Evolutionary conservation across 2,113 vertebrate species (phyloP), one percentile per base, ranked within the genome.

Genomic region (Perca fluviatilis): DNA sequence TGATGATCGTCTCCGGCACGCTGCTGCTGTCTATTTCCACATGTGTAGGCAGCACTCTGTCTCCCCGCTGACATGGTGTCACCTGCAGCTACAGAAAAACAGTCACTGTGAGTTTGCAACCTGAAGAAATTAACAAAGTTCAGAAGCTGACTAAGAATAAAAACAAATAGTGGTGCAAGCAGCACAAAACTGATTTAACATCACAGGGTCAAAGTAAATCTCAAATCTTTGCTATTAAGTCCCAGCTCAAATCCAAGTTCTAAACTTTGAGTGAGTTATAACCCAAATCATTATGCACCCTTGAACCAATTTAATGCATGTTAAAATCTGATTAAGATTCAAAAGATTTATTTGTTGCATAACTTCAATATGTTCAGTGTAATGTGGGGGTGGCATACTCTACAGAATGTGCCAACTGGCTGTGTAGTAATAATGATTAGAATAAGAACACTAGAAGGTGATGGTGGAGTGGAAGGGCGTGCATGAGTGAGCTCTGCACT

Each of bases 21-120:
- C 43, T 93, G 81, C 46, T 93, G 40, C 16, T 92, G 86, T 86
- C 36, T 54, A 21, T 15, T 83, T 56, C 82, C 80, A 74, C 87
- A 71, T 0, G 50, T 58, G 6, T 82, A 80, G 63, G 86, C 79
- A 1, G 77, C 65, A 73, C 63, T 90, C 56, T 61, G 71, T 1
- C 30, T 33, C 70, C 94, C 91, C 5, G 80, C 88, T 10, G 80
- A 63, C 0, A 51, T 54, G 25, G 18, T 12, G 70, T 86, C 83
- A 63, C 73, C 88, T 90, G 40, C n/a, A 67, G 15, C 36, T 6
- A 68, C 30, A 60, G 43, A 80, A 15, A 51, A 3, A 71, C 51
- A 49, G 9, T 61, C 23, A n/a, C 25, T 67, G 47, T 54, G 7
- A 49, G 43, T 50, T 46, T 43, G 27, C 10, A 43, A 25, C 19